These are phyloP conservation scores for Ageneiosus marmoratus DNA, from an alignment of 2,113 vertebrate genomes.

Conservation along the genomic window DNA sequence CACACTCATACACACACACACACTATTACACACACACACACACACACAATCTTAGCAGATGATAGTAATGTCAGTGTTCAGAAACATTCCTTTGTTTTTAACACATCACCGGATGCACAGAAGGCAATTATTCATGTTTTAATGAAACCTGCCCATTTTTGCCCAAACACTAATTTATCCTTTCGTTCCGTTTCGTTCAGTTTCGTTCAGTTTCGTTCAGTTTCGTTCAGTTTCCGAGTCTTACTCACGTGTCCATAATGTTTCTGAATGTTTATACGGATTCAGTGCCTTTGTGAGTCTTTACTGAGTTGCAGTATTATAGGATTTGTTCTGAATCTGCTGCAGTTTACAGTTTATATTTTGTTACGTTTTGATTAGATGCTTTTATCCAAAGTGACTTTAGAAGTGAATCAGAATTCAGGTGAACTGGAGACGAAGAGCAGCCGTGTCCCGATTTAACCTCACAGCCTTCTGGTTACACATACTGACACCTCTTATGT, in stretches of 20 bases:
- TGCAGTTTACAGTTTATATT: not conserved
- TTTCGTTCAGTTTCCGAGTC: slow-evolving; percentile 16
- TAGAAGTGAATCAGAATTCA: not conserved
- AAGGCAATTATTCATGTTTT: slow-evolving; percentile 56
- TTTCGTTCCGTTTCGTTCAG: too few relatives aligned
- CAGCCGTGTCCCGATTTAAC: not conserved
- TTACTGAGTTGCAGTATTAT: slow-evolving; percentile 29
- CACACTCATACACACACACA: too few relatives aligned
- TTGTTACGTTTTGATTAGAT: not conserved
- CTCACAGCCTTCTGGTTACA: not conserved
- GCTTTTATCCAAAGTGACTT: not conserved
- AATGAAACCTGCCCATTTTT: slow-evolving; percentile 49
- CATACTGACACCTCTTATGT: slow-evolving; percentile 4
- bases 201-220: not conserved
- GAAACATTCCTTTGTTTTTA: slow-evolving; percentile 45
- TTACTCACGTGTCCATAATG: slow-evolving; percentile 18
- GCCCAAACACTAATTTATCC: slow-evolving; percentile 10
- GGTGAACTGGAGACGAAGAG: too few relatives aligned
- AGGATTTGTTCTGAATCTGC: slow-evolving; percentile 18
- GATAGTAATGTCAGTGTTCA: too few relatives aligned
- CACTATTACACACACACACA: too few relatives aligned
- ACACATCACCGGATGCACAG: slow-evolving; percentile 17
- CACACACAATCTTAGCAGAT: too few relatives aligned
- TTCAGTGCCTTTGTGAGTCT: not conserved
- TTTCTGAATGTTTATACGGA: slow-evolving; percentile 7